Evolutionary conservation across 2,888 invertebrate species (phyloP).

Genomic region (Diabrotica balteata): DNA sequence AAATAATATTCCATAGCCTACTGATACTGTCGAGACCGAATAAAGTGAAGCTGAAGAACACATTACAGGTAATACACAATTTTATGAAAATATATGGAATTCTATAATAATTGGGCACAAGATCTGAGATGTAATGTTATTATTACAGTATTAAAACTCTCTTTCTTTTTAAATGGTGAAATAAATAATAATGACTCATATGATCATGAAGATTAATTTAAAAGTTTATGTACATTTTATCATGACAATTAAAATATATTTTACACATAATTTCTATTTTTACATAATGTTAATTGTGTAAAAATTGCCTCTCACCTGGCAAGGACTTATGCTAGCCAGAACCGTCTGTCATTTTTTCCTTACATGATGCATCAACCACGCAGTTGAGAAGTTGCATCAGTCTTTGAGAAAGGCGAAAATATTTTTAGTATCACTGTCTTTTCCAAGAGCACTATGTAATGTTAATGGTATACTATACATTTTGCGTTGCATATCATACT

Average conservation of each 20-base stretch:
- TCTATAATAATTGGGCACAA: conserved; percentile 24
- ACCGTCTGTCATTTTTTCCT: too few species aligned
- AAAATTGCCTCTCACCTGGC: too few species aligned
- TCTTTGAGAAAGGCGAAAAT: too few species aligned
- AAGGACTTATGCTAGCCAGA: too few species aligned
- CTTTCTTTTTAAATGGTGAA: conserved; percentile 15
- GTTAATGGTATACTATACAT: too few species aligned
- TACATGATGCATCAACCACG: too few species aligned
- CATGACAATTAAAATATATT: conserved; percentile 5
- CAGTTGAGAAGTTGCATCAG: too few species aligned
- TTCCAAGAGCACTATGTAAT: too few species aligned
- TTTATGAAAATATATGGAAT: conserved; percentile 15
- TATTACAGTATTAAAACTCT: conserved; percentile 14
- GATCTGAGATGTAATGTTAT: conserved; percentile 12
- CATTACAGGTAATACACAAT: conserved; percentile 19
- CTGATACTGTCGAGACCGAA: conserved; percentile 13
- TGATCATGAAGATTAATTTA: conserved; percentile 19
- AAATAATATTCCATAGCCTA: conserved; percentile 2
- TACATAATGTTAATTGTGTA: not conserved
- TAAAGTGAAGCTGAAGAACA: conserved; percentile 23
- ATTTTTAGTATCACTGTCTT: too few species aligned
- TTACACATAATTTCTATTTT: not conserved
- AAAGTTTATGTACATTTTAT: conserved; percentile 10
- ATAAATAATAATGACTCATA: conserved; percentile 15
- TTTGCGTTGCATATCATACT: too few species aligned